phyloP scores from a whole-genome alignment of 2,797 vertebrate species.

The Forpus xanthops region DNA sequence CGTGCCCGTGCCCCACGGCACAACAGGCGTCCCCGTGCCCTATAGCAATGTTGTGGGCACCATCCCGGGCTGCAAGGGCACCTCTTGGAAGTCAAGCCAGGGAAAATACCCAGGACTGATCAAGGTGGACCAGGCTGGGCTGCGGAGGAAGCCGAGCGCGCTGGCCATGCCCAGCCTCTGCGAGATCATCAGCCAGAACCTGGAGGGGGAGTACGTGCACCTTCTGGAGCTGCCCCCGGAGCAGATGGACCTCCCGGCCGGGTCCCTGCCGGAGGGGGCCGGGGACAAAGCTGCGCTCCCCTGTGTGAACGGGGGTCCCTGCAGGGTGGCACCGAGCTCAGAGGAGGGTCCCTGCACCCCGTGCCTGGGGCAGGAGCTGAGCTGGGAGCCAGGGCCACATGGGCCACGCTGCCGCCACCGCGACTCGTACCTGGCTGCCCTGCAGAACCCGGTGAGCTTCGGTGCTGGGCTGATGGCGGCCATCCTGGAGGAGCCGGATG shows the following conservation, averaged over 20 bases:
- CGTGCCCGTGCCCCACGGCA: fast-evolving
- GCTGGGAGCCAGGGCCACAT: constrained; percentile 57
- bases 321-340: constrained; percentile 51
- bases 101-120: constrained; percentile 72
- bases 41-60: neutral
- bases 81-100: neutral
- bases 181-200: constrained; percentile 75
- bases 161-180: constrained; percentile 78
- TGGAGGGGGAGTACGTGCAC: constrained; percentile 86
- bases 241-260: neutral
- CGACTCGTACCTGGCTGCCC: constrained; percentile 80
- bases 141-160: constrained; percentile 49
- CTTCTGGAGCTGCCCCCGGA: constrained; percentile 82
- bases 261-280: neutral
- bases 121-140: constrained; percentile 75
- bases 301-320: constrained; percentile 29
- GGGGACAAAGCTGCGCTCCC: neutral
- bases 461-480: constrained; percentile 70
- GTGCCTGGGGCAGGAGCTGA: constrained; percentile 76
- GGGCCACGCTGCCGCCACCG: constrained; percentile 78
- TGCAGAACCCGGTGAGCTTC: constrained; percentile 77
- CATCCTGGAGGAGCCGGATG: constrained; percentile 76
- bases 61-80: neutral
- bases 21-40: fast-evolving
- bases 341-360: constrained; percentile 82